phyloP scores from a whole-genome alignment of 2,113 vertebrate species.

The Micromys minutus region DNA sequence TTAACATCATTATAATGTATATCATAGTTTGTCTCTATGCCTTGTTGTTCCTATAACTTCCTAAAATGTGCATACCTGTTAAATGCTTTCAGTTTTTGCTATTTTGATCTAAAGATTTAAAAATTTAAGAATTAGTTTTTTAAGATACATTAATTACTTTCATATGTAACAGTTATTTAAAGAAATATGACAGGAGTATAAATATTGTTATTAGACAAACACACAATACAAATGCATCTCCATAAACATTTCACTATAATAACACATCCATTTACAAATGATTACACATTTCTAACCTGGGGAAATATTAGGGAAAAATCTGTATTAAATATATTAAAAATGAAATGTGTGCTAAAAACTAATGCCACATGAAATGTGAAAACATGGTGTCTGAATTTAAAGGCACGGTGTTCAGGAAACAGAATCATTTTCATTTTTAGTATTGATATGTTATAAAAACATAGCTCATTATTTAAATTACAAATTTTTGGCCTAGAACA shows the following conservation, averaged over 20 bases:
- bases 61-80: not conserved
- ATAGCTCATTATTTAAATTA: conserved; percentile 46
- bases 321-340: conserved; percentile 31
- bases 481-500: not conserved
- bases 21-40: not conserved
- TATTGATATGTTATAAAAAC: conserved; percentile 48
- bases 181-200: conserved; percentile 3
- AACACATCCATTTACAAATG: conserved; percentile 34
- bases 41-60: not conserved
- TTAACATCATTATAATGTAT: not conserved
- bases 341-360: conserved; percentile 18
- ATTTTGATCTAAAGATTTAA: not conserved
- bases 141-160: not conserved
- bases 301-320: conserved; percentile 32
- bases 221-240: not conserved
- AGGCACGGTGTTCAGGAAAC: not conserved
- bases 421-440: not conserved
- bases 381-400: conserved; percentile 13
- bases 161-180: not conserved
- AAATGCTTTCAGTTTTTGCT: not conserved
- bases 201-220: conserved; percentile 1
- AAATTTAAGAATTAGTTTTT: not conserved
- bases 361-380: conserved; percentile 25
- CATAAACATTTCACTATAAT: not conserved
- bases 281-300: conserved; percentile 40